Conservation (phyloP, 2,797 vertebrate genomes). For the Myiotriccus ornatus region DNA sequence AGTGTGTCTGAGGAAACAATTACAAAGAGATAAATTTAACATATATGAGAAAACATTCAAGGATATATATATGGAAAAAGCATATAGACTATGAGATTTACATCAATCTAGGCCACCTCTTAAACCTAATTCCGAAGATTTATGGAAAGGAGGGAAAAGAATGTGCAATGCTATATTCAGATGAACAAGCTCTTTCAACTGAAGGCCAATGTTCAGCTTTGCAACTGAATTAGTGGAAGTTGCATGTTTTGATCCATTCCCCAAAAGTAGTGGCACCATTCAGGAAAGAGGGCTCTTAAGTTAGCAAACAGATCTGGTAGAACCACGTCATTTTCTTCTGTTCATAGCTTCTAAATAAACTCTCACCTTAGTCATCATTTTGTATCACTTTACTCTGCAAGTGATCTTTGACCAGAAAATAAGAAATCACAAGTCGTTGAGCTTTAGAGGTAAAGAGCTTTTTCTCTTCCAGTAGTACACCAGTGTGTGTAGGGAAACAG, state of each 20-base stretch:
- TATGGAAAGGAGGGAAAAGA: background rate
- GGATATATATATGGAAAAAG: background rate
- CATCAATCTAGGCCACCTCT: slow-evolving; percentile 1
- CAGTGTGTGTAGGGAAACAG: background rate
- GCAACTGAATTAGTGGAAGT: background rate
- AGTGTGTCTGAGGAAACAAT: background rate
- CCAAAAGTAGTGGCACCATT: background rate
- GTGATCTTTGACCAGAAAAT: slow-evolving; percentile 15
- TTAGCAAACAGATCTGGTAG: background rate
- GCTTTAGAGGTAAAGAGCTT: background rate
- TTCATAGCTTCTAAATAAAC: slow-evolving; percentile 7
- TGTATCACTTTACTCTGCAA: background rate
- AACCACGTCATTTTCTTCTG: background rate
- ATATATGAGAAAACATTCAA: background rate
- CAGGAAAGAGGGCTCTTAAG: background rate
- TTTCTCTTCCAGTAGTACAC: background rate
- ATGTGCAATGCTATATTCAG: background rate
- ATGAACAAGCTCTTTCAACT: background rate
- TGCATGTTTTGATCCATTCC: background rate
- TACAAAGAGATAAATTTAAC: background rate
- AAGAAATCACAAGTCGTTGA: background rate
- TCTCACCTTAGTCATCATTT: background rate
- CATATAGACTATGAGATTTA: background rate
- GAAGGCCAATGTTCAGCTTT: background rate
- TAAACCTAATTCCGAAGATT: background rate